Base-by-base conservation (phyloP, 2,797 vertebrate genomes). In the Rhinella marina region DNA sequence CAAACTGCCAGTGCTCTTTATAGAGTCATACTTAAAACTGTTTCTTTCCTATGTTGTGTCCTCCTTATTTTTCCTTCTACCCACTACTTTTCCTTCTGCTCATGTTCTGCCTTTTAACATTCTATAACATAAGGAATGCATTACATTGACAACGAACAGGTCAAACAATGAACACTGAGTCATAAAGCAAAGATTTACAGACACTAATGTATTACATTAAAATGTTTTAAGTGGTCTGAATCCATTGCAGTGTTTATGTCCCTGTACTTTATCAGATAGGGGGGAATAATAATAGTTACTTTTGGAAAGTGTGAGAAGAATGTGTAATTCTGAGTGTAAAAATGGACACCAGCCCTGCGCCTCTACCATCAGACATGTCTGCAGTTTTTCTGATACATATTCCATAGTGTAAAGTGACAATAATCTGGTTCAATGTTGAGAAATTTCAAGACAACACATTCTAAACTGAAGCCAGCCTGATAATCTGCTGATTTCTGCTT, bases 181-280 rank as follows among this genome's bases (percentile, higher is more conserved):
- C 76, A 79, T 56, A 25, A 54, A 27, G 54, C 50, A 79, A 57
- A 57, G 23, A 79, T 25, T 2, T 79, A 41, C 27, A 79, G 11
- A 57, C 54, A 79, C 54, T 79, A 79, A 79, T 25, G 76, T 79
- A 50, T 76, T 52, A 27, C 54, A 79, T 79, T 79, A 79, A 79
- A 79, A 79, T 79, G 54, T 57, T 79, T 19, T 48, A 73, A 73
- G 70, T 73, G 17, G 9, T 48, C 70, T 48, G 70, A 73, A 73
- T 73, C 17, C 70, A 73, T 73, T 73, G 10, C 32, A 48, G 11
- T 73, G 70, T 73, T 73, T 73, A 73, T 73, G 48, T 73, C 32
- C 19, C 70, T 73, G 70, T 23, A 41, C 32, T 73, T 48, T 73
- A 73, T 73, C 70, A 48, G 70, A 48, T 48, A 68, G 64, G 13